Base-by-base conservation (phyloP, 2,113 vertebrate genomes). In the Proterorhinus semilunaris region DNA sequence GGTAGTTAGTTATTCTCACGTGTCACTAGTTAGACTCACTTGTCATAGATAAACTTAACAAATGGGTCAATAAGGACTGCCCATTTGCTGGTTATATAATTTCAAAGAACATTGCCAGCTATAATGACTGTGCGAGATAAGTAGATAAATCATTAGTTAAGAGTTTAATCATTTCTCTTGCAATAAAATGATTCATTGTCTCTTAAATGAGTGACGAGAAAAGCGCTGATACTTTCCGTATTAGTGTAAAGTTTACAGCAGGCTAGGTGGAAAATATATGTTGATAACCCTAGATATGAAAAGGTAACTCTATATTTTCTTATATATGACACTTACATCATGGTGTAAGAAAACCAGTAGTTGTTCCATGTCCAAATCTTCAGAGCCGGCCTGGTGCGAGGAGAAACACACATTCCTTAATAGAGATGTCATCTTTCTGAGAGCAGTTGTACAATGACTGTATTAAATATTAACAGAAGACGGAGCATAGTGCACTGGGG, bases 251-350 rank as follows among this genome's bases (percentile, higher is more conserved):
- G 27, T 27, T 27, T 27, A 27, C 27, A 27, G 27, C 27, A 27
- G 27, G 27, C 27, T 1, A 27, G 27, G 27, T 27, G 27, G 27
- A 27, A 27, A 36, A 36, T 36, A 5, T 5, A 36, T 36, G 27
- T 36, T 36, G 27, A 36, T 3, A 36, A 36, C 27, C 27, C 27
- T 36, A 36, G 27, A 36, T 36, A 36, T 3, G 4, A 36, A 36
- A 36, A 36, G 27, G 27, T 36, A 36, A 36, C 3, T 36, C 2
- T 36, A 36, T 5, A 36, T 36, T 36, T 36, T 36, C 27, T 36
- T 36, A 36, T 36, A 36, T 36, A 36, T 8, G 42, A 61, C 58
- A 61, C 94, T 95, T 90, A 96, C 95, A 94, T 81, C 79, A 92
- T 78, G 47, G 75, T 0, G 57, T 84, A 93, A 54, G 87, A 69